Conservation (phyloP, 2,888 invertebrate genomes). For the Ceramica pisi region DNA sequence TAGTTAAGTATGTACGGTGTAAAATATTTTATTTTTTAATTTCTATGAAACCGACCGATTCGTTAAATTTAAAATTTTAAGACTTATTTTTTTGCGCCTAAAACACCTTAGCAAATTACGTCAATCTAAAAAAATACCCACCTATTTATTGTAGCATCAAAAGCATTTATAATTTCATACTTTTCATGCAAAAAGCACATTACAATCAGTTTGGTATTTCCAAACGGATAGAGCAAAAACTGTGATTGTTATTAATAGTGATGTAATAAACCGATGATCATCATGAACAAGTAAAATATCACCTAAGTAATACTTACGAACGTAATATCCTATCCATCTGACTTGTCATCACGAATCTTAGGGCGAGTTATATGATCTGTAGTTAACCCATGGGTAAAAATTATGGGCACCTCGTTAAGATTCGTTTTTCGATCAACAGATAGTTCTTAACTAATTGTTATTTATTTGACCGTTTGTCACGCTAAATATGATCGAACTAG, state of each 20-base stretch:
- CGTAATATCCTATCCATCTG: neutral
- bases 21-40: neutral
- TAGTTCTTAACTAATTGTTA: too few species aligned
- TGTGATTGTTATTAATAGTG: constrained; percentile 5
- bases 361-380: too few species aligned
- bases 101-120: neutral
- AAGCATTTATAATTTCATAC: neutral
- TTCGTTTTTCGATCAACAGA: too few species aligned
- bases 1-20: too few species aligned
- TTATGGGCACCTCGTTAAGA: too few species aligned
- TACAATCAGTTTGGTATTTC: constrained; percentile 6
- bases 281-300: neutral
- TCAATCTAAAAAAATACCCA: too few species aligned
- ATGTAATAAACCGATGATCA: constrained; percentile 6
- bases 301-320: neutral
- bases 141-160: neutral
- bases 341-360: too few species aligned
- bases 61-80: neutral
- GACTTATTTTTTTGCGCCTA: neutral
- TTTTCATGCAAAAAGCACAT: constrained; percentile 4
- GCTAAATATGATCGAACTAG: too few species aligned
- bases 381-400: too few species aligned
- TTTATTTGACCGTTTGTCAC: too few species aligned
- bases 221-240: constrained; percentile 7
- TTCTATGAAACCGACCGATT: neutral